Evolutionary conservation across 2,113 vertebrate genomes (phyloP), one percentile per base, ranked within the genome.

Genomic region (Neoarius graeffei): DNA sequence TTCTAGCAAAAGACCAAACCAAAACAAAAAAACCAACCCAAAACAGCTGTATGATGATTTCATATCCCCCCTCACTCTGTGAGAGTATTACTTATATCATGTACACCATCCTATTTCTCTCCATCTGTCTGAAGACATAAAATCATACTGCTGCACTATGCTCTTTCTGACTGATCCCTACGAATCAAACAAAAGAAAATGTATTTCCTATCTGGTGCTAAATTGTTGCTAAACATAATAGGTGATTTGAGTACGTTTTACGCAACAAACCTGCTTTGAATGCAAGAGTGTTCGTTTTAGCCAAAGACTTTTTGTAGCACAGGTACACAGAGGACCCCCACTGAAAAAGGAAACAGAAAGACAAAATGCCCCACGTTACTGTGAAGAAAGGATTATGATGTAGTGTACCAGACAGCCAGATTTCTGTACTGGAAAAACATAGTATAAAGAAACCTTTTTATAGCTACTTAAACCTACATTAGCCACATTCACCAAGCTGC

Each of bases 261-360:
- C 94, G 94, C 91, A 73, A 89, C 89, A 83, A 52, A 99, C 98
- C 98, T 95, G 98, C 98, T 98, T 99, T 99, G 91, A 98, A 99
- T 67, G 98, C 98, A 89, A 99, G 94, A 69, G 97, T 97, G 94
- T 99, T 99, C 89, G 97, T 97, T 96, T 99, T 99, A 91, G 97
- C 98, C 95, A 99, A 95, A 57, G 98, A 99, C 92, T 99, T 99
- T 94, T 99, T 99, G 77, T 99, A 99, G 93, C 98, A 99, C 71
- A 99, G 94, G 92, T 98, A 99, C 2, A 98, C 96, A 3, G 98
- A 97, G 81, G 98, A 99, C 48, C 98, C 98, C 98, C 97, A 99
- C 98, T 99, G 93, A 92, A 95, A 93, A 83, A 84, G 2, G 0
- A 89, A 60, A 91, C 87, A 88, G 83, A 30, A 30, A 89, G 25